Evolutionary conservation across 2,113 vertebrate species (phyloP).

Genomic region (Lepus americanus): DNA sequence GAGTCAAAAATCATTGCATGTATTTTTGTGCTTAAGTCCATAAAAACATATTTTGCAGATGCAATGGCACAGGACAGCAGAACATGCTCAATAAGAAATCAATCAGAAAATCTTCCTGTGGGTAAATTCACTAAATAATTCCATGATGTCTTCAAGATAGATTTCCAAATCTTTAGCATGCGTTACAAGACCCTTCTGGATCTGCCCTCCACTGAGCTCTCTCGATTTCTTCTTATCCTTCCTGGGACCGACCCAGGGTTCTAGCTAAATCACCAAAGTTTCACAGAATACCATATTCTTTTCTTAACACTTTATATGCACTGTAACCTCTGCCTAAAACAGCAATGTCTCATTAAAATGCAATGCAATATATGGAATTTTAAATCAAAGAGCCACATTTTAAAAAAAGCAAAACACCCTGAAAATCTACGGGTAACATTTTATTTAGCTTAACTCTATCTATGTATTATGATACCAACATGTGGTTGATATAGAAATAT

Average conservation of each 20-base stretch:
- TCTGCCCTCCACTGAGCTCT: neutral
- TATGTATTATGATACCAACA: neutral
- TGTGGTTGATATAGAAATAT: constrained; percentile 34
- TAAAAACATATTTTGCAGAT: constrained; percentile 51
- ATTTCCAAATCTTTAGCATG: constrained; percentile 41
- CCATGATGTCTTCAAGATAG: neutral
- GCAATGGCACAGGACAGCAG: constrained; percentile 43
- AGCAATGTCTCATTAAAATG: constrained; percentile 28
- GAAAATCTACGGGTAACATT: constrained; percentile 21
- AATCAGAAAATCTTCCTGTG: constrained; percentile 57
- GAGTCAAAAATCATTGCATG: constrained; percentile 24
- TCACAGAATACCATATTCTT: constrained; percentile 1
- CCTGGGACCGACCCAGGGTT: neutral
- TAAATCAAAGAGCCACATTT: constrained; percentile 1
- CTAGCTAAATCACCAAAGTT: constrained; percentile 15
- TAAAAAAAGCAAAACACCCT: constrained; percentile 52
- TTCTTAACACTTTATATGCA: neutral
- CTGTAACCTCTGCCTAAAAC: neutral
- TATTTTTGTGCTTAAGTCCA: neutral
- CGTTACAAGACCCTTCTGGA: neutral
- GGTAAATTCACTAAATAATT: constrained; percentile 58
- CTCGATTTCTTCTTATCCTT: neutral
- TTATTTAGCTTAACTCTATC: neutral
- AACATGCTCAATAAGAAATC: constrained; percentile 43
- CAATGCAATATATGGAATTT: neutral